Evolutionary conservation across 2,113 vertebrate species (phyloP), one percentile per base, ranked within the genome.

Genomic region (Notiomystis cincta): DNA sequence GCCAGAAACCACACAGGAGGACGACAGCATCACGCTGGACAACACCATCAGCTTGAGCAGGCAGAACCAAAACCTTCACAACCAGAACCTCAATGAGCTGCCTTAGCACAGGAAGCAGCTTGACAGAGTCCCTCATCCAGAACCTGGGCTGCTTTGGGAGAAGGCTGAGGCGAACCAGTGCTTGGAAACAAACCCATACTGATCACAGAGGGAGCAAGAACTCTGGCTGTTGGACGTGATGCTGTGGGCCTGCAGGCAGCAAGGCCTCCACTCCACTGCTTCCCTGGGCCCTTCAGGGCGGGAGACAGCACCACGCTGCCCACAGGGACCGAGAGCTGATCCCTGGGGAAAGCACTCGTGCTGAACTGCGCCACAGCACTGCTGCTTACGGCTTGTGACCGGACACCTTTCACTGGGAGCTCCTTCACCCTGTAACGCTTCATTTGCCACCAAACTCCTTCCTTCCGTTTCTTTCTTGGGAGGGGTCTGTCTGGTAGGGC

Each of bases 1-100:
- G 99, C 99, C 99, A 0, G 98, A 98, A 66, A 98, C 98, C 21
- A 97, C 97, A 3, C 97, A 95, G 15, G 97, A 98, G 0, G 99
- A 98, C 0, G 98, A 98, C 2, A 78, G 98, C 35, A 89, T 97
- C 13, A 92, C 96, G 0, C 82, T 98, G 15, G 98, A 99, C 91
- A 98, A 98, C 44, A 93, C 95, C 53, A 97, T 98, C 62, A 98
- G 93, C 89, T 70, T 99, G 64, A 98, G 98, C 94, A 97, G 98
- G 48, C 98, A 98, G 70, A 98, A 90, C 53, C 98, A 87, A 16
- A 89, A 79, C 3, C 95, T 97, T 21, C 96, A 98, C 51, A 98
- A 97, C 94, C 98, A 98, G 92, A 98, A 99, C 97, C 98, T 99
- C 16, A 98, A 98, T 0, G 98, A 98, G 15, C 97, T 98, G 19